Evolutionary conservation across 2,113 vertebrate species (phyloP).

Genomic region (Mormyrus lacerda): DNA sequence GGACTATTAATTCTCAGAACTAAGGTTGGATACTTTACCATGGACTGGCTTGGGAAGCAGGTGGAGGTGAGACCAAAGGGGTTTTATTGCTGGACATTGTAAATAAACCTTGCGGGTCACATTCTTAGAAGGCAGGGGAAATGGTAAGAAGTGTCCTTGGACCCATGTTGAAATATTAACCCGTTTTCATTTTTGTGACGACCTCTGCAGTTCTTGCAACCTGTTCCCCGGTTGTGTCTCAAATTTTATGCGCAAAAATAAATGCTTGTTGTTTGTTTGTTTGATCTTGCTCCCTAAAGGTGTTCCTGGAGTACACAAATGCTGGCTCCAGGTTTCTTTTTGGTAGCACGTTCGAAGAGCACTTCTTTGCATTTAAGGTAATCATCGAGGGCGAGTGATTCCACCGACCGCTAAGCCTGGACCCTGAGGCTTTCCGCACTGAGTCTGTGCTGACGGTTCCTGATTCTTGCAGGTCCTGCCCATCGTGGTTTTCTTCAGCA

Average conservation of each 20-base stretch:
- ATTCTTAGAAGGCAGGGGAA: neutral
- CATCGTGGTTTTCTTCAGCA: constrained; percentile 77
- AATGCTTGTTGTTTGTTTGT: too few relatives aligned
- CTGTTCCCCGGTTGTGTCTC: too few relatives aligned
- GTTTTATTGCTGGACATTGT: neutral
- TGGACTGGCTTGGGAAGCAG: constrained; percentile 70
- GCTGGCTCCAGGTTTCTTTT: constrained; percentile 73
- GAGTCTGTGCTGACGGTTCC: constrained; percentile 18
- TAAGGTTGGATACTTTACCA: constrained; percentile 53
- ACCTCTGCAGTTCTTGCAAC: too few relatives aligned
- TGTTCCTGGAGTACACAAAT: constrained; percentile 66
- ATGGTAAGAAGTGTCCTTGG: neutral
- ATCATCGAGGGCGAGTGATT: neutral
- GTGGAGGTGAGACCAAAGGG: constrained; percentile 56
- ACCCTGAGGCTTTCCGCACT: neutral
- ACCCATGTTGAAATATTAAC: neutral
- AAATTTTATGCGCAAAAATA: too few relatives aligned
- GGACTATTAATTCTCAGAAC: constrained; percentile 74
- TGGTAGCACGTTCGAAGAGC: constrained; percentile 64
- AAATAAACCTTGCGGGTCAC: neutral
- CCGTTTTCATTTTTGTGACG: neutral
- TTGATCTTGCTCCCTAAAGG: constrained; percentile 33
- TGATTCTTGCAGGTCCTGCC: constrained; percentile 66
- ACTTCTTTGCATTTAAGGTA: constrained; percentile 82
- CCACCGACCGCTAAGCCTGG: neutral